Conservation (phyloP, 2,797 vertebrate genomes). For the Botia kubotai region DNA sequence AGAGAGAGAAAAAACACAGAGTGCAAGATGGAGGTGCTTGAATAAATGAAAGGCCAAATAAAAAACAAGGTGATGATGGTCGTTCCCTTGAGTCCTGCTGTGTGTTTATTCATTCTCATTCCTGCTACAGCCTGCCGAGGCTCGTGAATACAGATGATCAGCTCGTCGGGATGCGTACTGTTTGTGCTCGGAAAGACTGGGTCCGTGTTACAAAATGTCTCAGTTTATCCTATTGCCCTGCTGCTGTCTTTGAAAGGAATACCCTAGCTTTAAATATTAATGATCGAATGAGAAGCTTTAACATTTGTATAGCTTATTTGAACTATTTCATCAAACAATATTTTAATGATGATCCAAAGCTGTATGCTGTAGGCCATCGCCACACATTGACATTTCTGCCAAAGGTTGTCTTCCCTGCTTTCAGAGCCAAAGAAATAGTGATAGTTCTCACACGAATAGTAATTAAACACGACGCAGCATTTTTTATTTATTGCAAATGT, state of each 20-base stretch:
- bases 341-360: background rate
- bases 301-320: slow-evolving; percentile 69
- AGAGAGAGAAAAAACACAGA: slow-evolving; percentile 33
- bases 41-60: slow-evolving; percentile 63
- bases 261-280: slow-evolving; percentile 74
- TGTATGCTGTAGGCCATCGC: background rate
- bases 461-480: too few relatives aligned
- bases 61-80: slow-evolving; percentile 67
- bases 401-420: background rate
- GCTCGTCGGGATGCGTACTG: slow-evolving; percentile 52
- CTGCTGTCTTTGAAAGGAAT: slow-evolving; percentile 69
- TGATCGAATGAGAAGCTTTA: slow-evolving; percentile 50
- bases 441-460: too few relatives aligned
- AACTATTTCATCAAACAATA: slow-evolving; percentile 33
- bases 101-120: slow-evolving; percentile 65
- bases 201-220: slow-evolving; percentile 27
- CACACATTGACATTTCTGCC: too few relatives aligned
- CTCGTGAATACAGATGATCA: slow-evolving; percentile 70
- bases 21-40: slow-evolving; percentile 57
- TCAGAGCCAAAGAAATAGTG: background rate
- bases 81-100: slow-evolving; percentile 57
- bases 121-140: slow-evolving; percentile 59
- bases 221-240: slow-evolving; percentile 54
- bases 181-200: slow-evolving; percentile 58
- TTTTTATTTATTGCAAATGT: too few relatives aligned